Evolutionary conservation across 1,140 invertebrate species (phyloP), one percentile per base, ranked within the genome.

Genomic region (Drosophila pruinosa): DNA sequence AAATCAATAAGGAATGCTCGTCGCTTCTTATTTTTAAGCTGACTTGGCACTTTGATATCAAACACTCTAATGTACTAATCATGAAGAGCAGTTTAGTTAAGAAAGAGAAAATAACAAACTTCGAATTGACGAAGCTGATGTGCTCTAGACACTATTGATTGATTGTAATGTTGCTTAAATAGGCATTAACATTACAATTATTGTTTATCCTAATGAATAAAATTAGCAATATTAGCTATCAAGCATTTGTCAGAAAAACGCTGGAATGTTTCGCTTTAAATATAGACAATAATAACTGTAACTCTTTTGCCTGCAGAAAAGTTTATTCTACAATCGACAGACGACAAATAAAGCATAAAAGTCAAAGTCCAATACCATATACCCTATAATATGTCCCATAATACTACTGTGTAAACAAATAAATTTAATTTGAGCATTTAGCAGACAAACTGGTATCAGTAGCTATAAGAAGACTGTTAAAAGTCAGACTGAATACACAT

Each of bases 361-460:
- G 8, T 39, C 6, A 39, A 8, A 6, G 21, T 24, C n/a, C 21
- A 14, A 36, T 52, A 52, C 17, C 24, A 31, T 8, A 6, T 48
- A 48, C 28, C 24, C 21, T 17, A 22, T 59, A 50, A 39, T n/a
- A 10, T 39, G 26, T 64, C 36, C 24, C 50, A 47, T 63, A 17
- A 36, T 26, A 34, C 53, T 26, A 12, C 7, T 24, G 6, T 19
- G 14, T 31, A 34, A 53, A 68, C 10, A 68, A 52, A 39, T 26
- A 28, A 58, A 41, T 28, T 69, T 24, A 45, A 61, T 69, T 69
- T 45, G 26, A 52, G 47, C 64, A 68, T 34, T 68, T 68, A 68
- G 64, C 64, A 45, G 19, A 19, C 15, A 52, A 63, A 62, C 65
- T 45, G 39, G 48, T 62, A 26, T 17, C 12, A 3, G 38, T 4